A percentile compares a stretch with the other conserved stretches of the same genome.
Conservation (phyloP, 2,113 vertebrate genomes). For the Gopherus evgoodei region DNA sequence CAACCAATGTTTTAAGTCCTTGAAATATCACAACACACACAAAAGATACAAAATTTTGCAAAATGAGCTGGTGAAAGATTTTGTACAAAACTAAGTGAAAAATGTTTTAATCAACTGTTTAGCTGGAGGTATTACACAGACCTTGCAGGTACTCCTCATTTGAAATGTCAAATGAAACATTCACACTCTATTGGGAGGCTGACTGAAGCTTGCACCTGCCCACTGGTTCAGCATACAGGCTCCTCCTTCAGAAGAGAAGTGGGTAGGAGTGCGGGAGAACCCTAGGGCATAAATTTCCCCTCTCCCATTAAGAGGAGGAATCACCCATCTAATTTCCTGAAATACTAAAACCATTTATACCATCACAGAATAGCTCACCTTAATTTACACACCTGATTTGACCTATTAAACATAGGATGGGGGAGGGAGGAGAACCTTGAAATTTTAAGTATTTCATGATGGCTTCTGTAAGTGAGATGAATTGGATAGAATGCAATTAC, state of each 20-base stretch:
- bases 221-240: background rate
- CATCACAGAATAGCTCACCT: background rate
- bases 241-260: background rate
- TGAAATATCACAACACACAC: background rate
- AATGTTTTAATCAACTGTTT: background rate
- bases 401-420: background rate
- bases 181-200: background rate
- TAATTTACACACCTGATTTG: background rate
- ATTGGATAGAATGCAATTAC: background rate
- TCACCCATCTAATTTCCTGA: background rate
- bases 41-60: background rate
- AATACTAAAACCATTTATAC: background rate
- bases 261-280: background rate
- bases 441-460: background rate
- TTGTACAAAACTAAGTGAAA: background rate
- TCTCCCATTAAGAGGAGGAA: background rate
- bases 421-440: too few relatives aligned
- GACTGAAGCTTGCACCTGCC: background rate
- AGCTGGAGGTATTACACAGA: background rate
- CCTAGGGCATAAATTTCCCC: background rate
- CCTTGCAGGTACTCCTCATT: background rate
- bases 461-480: background rate
- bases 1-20: accelerated
- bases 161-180: background rate
- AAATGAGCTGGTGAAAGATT: background rate